A percentile compares a stretch with the other conserved stretches of the same genome.
Conservation (phyloP, 2,888 invertebrate genomes). For the Tipula vernalis region DNA sequence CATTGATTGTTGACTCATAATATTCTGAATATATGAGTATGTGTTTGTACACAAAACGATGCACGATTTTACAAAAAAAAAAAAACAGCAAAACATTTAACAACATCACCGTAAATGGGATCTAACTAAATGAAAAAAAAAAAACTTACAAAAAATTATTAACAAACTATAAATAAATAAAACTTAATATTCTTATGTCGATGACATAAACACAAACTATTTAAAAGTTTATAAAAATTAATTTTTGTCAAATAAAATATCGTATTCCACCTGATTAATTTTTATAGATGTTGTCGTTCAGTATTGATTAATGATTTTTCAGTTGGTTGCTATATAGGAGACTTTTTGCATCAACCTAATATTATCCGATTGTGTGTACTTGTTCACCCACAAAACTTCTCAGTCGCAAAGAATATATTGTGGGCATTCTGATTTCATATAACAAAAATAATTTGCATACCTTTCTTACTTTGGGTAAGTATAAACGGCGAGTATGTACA, state of each 20-base stretch:
- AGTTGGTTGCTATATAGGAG: neutral
- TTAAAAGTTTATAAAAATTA: neutral
- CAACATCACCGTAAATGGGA: neutral
- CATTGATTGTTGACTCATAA: neutral
- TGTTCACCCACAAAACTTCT: neutral
- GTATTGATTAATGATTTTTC: neutral
- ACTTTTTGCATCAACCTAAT: neutral
- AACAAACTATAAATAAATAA: neutral
- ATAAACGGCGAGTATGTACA: neutral
- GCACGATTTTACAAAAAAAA: neutral
- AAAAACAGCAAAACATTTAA: neutral
- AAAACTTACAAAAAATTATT: neutral
- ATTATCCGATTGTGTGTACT: neutral
- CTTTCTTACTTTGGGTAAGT: neutral
- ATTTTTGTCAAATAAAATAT: neutral
- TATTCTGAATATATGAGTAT: neutral
- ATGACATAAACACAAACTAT: neutral
- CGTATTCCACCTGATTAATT: neutral
- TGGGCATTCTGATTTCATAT: neutral
- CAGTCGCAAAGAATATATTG: neutral
- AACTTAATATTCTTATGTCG: neutral
- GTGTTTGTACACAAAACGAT: neutral
- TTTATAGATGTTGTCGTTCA: neutral
- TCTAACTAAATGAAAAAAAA: neutral
- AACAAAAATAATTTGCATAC: neutral